Evolutionary conservation across 2,113 vertebrate genomes (phyloP), one percentile per base, ranked within the genome.

Genomic region (Buteo buteo): DNA sequence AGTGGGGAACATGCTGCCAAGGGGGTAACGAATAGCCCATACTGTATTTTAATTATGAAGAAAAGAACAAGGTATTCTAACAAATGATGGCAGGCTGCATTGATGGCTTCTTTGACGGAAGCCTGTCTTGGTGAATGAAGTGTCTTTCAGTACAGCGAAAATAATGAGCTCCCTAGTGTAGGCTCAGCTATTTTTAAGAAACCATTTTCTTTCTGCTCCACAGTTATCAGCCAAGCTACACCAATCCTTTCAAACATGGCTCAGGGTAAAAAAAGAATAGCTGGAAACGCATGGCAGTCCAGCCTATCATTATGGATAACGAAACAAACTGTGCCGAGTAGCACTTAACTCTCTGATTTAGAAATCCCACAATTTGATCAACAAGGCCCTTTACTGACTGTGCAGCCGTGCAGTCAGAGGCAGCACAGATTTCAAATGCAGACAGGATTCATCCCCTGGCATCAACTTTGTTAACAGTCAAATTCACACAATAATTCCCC

Each of bases 161-260:
- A 94, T 97, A 96, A 97, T 96, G 96, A 97, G 96, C 91, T 96
- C 96, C 96, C 95, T 42, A 69, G 90, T 65, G 95, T 67, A 86
- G 93, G 83, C 93, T 88, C 87, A 94, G 94, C 74, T 96, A 89
- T 85, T 96, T 95, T 94, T 87, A 94, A 93, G 95, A 83, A 93
- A 91, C 52, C 57, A 17, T 88, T 95, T 94, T 57, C 70, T 77
- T 86, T 45, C 92, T 82, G 69, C 86, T 88, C 67, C 47, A 44
- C 62, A 70, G 94, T 62, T 72, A 72, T 5, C 83, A 94, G 86
- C 82, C 90, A 94, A 64, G 73, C 79, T 69, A 71, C 61, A 93
- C 78, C 73, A 81, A 16, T 36, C 81, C 91, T 91, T 93, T 94
- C 84, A 95, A 88, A 90, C 10, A 13, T 5, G 16, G 88, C 82